Base-by-base conservation (phyloP, 2,888 invertebrate species). In the Mythimna impura region DNA sequence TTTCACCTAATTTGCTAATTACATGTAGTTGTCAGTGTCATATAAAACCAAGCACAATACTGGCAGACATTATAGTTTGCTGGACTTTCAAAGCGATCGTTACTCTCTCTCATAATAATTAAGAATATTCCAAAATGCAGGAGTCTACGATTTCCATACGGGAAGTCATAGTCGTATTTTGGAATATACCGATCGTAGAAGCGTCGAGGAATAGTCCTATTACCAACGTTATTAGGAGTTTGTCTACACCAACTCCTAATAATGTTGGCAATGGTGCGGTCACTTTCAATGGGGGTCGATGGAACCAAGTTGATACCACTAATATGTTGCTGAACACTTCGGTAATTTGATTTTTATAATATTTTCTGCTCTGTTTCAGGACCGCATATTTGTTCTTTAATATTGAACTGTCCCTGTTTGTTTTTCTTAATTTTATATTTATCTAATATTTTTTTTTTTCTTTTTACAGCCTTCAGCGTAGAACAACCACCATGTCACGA, bases 41-140 rank as follows among this genome's bases (percentile, higher is more conserved):
- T 93, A 93, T 93, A 93, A 91, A 93, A 88, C 78, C 77, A 74
- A 71, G 78, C 80, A 86, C 86, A 86, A 83, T 86, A 79, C 78
- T 79, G 82, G 78, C 80, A 85, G 80, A 76, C 79, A 84, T 89
- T 86, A 92, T 87, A 88, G 83, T 81, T 81, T 76, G 66, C 87
- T 81, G 74, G 86, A 80, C 89, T 89, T 89, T 92, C 89, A 71
- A 75, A 70, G 87, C 81, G 89, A 77, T 81, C 88, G 86, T 82
- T 87, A 81, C 85, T 67, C 70, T 40, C 14, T 6, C 14, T 30
- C 5, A 54, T 7, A 10, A 8, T 40, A 17, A 25, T 43, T 74
- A 5, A 7, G 2, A 25, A n/a, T 60, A 57, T 66, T 60, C 50
- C 1, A 72, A 82, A 65, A 89, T 89, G 89, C 80, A 82, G 2